Evolutionary conservation across 2,888 invertebrate genomes (phyloP).

Genomic region (Scaptomyza polygonia): DNA sequence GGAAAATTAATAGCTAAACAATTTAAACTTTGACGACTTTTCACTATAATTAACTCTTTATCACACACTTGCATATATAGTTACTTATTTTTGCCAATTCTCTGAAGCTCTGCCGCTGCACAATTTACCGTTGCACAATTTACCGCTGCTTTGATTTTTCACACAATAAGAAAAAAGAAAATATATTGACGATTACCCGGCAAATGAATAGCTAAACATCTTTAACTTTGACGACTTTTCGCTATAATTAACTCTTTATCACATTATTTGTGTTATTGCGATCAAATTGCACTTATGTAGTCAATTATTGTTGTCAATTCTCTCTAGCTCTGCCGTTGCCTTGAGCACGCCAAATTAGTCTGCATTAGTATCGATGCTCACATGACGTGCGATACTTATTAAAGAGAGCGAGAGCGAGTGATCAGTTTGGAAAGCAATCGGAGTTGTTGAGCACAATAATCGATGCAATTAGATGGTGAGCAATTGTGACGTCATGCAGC

Average conservation of each 20-base stretch:
- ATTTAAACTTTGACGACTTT: neutral
- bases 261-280: too few relatives aligned
- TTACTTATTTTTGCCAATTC: neutral
- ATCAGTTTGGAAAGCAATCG: neutral
- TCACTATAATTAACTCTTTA: neutral
- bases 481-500: slow-evolving; percentile 9
- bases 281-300: neutral
- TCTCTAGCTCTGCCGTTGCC: neutral
- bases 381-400: neutral
- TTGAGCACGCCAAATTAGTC: slow-evolving; percentile 8
- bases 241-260: neutral
- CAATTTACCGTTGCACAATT: too few relatives aligned
- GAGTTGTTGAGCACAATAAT: neutral
- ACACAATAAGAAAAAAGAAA: too few relatives aligned
- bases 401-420: neutral
- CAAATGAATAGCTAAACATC: too few relatives aligned
- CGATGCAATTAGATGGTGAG: neutral
- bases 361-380: slow-evolving; percentile 8
- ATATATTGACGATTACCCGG: too few relatives aligned
- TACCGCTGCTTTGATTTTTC: too few relatives aligned
- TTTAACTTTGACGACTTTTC: neutral
- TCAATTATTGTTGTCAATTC: neutral
- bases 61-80: neutral
- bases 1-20: too few relatives aligned
- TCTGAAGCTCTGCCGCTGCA: neutral